These are phyloP conservation scores for Genyomyrus donnyi DNA, from an alignment of 2,113 vertebrate species.

Conservation along the genomic window DNA sequence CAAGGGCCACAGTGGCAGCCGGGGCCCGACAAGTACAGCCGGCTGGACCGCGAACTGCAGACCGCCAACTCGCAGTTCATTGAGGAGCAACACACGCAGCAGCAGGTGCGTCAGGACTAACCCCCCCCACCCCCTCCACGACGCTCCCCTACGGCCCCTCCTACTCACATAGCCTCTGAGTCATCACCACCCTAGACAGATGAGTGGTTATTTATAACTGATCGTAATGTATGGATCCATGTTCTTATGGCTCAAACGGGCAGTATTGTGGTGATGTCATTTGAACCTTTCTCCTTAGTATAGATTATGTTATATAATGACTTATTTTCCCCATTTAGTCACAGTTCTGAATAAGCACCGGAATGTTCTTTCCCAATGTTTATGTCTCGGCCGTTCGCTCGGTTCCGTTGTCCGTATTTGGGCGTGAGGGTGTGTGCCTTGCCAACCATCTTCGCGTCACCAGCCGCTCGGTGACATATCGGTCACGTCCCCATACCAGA, in stretches of 20 bases:
- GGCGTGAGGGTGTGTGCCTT: not conserved
- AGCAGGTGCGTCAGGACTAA: conserved; percentile 75
- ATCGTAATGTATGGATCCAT: not conserved
- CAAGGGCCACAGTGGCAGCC: conserved; percentile 68
- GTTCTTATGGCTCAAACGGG: not conserved
- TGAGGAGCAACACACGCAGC: conserved; percentile 86
- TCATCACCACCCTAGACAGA: not conserved
- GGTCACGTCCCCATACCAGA: conserved; percentile 48
- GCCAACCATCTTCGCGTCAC: not conserved
- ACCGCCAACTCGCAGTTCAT: conserved; percentile 85
- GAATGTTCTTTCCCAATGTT: not conserved
- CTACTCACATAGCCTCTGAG: not conserved
- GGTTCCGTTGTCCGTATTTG: not conserved
- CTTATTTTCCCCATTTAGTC: not conserved
- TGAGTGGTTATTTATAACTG: not conserved
- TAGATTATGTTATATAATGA: not conserved
- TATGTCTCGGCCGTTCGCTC: not conserved
- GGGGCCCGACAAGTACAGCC: conserved; percentile 67
- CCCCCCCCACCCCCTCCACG: not conserved
- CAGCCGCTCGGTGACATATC: not conserved
- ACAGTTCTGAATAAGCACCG: not conserved
- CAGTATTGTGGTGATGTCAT: not conserved
- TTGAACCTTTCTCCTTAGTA: not conserved
- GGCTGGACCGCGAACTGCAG: conserved; percentile 75
- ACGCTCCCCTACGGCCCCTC: not conserved